Evolutionary conservation across 2,113 vertebrate genomes (phyloP).

Genomic region (Apeltes quadracus): DNA sequence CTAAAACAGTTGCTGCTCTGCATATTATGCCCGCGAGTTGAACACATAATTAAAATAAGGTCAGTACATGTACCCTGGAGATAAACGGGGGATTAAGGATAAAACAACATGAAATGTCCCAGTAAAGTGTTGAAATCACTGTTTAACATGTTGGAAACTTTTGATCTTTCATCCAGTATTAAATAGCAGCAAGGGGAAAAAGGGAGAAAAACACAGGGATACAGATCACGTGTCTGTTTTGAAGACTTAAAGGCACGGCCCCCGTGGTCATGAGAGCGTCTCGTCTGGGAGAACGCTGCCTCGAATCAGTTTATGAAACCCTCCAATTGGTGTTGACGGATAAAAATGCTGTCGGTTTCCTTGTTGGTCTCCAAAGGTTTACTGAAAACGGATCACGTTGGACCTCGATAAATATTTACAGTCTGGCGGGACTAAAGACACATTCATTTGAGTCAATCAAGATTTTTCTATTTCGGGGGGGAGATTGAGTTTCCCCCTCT

Average conservation of each 20-base stretch:
- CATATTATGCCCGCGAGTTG: neutral
- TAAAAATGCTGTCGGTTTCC: constrained; percentile 52
- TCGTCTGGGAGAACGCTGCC: constrained; percentile 26
- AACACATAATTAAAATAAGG: neutral
- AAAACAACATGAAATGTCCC: neutral
- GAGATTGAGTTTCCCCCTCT: neutral
- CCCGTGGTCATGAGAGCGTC: constrained; percentile 48
- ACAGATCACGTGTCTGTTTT: constrained; percentile 55
- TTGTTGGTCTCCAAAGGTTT: constrained; percentile 45
- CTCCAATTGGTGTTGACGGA: constrained; percentile 64
- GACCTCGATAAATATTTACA: constrained; percentile 63
- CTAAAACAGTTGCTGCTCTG: neutral
- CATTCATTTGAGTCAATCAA: constrained; percentile 31
- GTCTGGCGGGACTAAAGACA: constrained; percentile 36
- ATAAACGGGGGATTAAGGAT: neutral
- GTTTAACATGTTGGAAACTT: neutral
- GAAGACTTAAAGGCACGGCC: constrained; percentile 42
- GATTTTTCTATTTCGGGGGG: constrained; percentile 21
- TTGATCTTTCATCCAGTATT: neutral
- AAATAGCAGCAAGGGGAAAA: constrained; percentile 28
- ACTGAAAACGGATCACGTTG: constrained; percentile 37
- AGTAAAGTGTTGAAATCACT: neutral
- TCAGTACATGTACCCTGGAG: neutral
- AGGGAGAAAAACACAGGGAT: constrained; percentile 7
- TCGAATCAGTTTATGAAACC: constrained; percentile 52